Evolutionary conservation across 2,888 invertebrate genomes (phyloP).

Genomic region (Cerastoderma edule): DNA sequence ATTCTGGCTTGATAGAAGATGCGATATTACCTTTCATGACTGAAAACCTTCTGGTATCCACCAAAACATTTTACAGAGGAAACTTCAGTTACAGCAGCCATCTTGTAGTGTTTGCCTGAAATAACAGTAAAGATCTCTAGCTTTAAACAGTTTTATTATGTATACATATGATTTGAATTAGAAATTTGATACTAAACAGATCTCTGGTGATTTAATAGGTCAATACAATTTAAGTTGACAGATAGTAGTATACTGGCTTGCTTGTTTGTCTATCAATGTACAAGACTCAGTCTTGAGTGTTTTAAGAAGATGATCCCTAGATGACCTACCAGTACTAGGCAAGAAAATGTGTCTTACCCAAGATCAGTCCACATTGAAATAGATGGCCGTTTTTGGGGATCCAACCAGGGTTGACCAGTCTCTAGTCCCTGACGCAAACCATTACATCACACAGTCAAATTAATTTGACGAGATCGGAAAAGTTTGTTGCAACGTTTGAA

Average conservation of each 20-base stretch:
- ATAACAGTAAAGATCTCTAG: background rate
- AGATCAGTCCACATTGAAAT: too few relatives aligned
- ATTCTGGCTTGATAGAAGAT: background rate
- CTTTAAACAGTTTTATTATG: too few relatives aligned
- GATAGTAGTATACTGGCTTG: background rate
- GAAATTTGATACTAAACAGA: background rate
- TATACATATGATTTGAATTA: too few relatives aligned
- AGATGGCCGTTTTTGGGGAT: too few relatives aligned
- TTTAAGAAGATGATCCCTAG: too few relatives aligned
- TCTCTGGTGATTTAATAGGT: background rate
- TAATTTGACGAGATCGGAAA: too few relatives aligned
- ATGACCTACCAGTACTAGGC: too few relatives aligned
- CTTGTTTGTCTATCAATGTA: background rate
- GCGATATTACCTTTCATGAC: slow-evolving; percentile 88
- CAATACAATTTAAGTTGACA: background rate
- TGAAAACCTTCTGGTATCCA: slow-evolving; percentile 93
- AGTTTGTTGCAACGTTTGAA: too few relatives aligned
- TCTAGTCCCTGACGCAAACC: too few relatives aligned
- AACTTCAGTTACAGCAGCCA: slow-evolving; percentile 4
- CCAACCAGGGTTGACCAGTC: too few relatives aligned
- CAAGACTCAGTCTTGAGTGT: background rate
- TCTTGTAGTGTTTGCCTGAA: background rate
- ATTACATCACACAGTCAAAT: too few relatives aligned
- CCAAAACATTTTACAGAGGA: slow-evolving; percentile 86
- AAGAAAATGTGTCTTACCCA: too few relatives aligned